phyloP scores from a whole-genome alignment of 2,113 vertebrate genomes.

The Hirundichthys speculiger region DNA sequence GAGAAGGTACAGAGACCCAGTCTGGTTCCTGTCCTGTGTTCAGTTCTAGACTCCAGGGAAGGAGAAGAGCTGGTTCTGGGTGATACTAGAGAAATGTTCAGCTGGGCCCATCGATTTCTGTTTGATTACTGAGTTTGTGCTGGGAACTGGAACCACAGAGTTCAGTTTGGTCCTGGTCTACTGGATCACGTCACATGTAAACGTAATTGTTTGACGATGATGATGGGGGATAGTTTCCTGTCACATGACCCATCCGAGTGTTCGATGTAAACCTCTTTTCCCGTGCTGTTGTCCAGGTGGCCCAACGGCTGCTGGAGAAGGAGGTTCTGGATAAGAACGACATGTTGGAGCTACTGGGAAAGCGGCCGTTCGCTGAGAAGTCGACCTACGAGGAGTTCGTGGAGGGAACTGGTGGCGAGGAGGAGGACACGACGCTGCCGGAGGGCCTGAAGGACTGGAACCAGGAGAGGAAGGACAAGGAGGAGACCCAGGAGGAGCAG shows the following conservation, averaged over 20 bases:
- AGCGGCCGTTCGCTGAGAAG: conserved; percentile 92
- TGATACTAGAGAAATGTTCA: no score
- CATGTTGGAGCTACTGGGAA: conserved; percentile 93
- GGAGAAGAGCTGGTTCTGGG: no score
- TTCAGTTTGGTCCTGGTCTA: no score
- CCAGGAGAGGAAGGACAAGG: conserved; percentile 86
- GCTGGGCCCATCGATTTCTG: no score
- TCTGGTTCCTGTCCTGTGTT: neutral
- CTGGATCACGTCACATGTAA: no score
- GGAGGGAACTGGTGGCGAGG: conserved; percentile 93
- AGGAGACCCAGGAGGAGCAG: conserved; percentile 85
- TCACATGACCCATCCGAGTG: no score
- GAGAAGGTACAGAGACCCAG: conserved; percentile 86
- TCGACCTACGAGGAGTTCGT: conserved; percentile 98
- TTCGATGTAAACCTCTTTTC: neutral
- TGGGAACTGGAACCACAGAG: no score
- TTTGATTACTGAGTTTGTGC: no score
- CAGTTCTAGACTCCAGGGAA: no score
- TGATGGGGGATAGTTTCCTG: no score
- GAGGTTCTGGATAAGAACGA: conserved; percentile 96
- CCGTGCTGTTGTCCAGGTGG: conserved; percentile 82
- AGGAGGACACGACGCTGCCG: conserved; percentile 93
- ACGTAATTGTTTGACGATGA: no score
- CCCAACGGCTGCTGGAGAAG: conserved; percentile 91
- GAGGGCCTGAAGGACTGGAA: conserved; percentile 98